Conservation (phyloP, 2,888 invertebrate genomes). For the Torymus texanus region DNA sequence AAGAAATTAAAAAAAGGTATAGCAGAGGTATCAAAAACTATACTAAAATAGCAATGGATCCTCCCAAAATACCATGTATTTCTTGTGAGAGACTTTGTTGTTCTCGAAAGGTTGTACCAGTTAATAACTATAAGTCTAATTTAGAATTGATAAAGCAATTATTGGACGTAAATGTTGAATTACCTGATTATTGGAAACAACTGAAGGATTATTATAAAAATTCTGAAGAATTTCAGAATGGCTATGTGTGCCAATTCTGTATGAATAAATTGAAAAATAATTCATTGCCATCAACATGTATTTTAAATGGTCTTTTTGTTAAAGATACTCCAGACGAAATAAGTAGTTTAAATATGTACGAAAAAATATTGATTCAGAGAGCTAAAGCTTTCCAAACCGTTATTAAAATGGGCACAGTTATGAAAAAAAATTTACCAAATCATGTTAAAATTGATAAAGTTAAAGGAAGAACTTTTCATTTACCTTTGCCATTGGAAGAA, state of each 20-base stretch:
- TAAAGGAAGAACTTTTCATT: no score
- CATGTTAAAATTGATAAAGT: no score
- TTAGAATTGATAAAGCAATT: slow-evolving; percentile 3
- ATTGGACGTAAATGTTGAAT: slow-evolving; percentile 7
- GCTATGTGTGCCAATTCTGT: slow-evolving; percentile 55
- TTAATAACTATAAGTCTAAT: neutral
- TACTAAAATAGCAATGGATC: slow-evolving; percentile 18
- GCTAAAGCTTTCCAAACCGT: slow-evolving; percentile 68
- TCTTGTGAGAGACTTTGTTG: slow-evolving; percentile 4
- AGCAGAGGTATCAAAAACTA: neutral
- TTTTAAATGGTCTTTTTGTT: slow-evolving; percentile 61
- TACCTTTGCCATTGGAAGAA: no score
- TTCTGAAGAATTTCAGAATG: neutral
- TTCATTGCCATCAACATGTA: slow-evolving; percentile 60
- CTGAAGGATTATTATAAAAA: slow-evolving; percentile 36
- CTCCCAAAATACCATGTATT: slow-evolving; percentile 17
- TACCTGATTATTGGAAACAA: slow-evolving; percentile 14
- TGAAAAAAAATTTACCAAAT: no score
- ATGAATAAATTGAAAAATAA: slow-evolving; percentile 56
- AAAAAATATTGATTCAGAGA: slow-evolving; percentile 64
- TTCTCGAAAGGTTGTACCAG: neutral
- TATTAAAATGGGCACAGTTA: no score
- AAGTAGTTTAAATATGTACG: slow-evolving; percentile 56
- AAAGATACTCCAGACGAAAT: slow-evolving; percentile 57
- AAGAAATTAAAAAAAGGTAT: neutral